These are phyloP conservation scores for Drosophila pruinosa DNA, from an alignment of 1,140 invertebrate genomes.

Conservation along the genomic window DNA sequence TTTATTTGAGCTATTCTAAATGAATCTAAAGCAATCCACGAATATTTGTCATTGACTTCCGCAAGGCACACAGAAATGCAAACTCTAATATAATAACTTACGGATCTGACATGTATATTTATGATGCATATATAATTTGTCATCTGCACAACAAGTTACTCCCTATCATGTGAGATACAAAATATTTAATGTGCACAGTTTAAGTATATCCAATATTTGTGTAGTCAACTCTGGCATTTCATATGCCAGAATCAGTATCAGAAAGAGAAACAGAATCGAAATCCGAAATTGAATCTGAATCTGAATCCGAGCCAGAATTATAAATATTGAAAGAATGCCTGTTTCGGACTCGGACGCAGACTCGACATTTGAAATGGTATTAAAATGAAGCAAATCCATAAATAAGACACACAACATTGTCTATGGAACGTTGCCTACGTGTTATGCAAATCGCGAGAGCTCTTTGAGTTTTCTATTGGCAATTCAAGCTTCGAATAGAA, in stretches of 20 bases:
- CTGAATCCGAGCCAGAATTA: constrained; percentile 15
- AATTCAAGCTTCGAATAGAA: constrained; percentile 37
- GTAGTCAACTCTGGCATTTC: constrained; percentile 71
- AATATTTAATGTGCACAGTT: not conserved
- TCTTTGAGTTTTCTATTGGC: constrained; percentile 55
- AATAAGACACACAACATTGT: constrained; percentile 54
- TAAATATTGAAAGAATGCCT: constrained; percentile 64
- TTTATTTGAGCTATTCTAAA: not conserved
- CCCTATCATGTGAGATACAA: not conserved
- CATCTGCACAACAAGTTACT: constrained; percentile 15
- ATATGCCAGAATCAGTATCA: constrained; percentile 12
- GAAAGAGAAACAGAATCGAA: constrained; percentile 1
- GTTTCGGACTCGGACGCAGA: constrained; percentile 32
- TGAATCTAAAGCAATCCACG: not conserved
- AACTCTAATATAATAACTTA: not conserved
- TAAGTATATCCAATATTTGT: constrained; percentile 27
- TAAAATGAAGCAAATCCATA: constrained; percentile 62
- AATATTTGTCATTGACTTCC: not conserved
- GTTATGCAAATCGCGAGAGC: constrained; percentile 61
- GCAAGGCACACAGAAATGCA: not conserved
- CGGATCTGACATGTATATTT: not conserved
- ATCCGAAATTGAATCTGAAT: not conserved
- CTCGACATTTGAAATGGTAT: constrained; percentile 37
- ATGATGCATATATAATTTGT: constrained; percentile 1
- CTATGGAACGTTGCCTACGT: constrained; percentile 39